A percentile compares a stretch with the other conserved stretches of the same genome.
Evolutionary conservation across 2,888 invertebrate species (phyloP).

Genomic region (Leucophenga maculata): DNA sequence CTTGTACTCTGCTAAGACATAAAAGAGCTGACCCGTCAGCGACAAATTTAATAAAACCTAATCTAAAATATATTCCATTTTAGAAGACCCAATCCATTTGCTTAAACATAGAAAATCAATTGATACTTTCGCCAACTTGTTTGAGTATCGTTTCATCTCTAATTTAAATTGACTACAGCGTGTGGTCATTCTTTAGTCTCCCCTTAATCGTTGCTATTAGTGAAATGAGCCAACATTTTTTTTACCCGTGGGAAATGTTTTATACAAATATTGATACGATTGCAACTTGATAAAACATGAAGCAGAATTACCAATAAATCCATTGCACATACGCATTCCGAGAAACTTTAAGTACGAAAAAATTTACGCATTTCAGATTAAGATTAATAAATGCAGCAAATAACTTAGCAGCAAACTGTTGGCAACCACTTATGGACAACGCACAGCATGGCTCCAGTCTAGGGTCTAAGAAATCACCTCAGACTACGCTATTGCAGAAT

Average conservation of each 20-base stretch:
- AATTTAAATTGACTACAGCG: not conserved
- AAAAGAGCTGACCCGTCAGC: too few species aligned
- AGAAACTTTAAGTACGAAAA: not conserved
- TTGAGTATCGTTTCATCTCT: too few species aligned
- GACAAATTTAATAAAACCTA: too few species aligned
- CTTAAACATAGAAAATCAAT: too few species aligned
- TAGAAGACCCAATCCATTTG: too few species aligned
- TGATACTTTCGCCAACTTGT: too few species aligned
- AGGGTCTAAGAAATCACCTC: not conserved
- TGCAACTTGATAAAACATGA: not conserved
- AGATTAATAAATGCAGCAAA: not conserved
- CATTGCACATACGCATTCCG: not conserved
- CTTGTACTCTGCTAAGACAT: too few species aligned
- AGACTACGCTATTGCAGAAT: too few species aligned
- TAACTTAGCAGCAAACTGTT: not conserved
- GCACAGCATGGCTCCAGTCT: conserved; percentile 13
- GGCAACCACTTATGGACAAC: not conserved
- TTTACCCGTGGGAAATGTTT: conserved; percentile 53
- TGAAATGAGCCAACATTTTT: conserved; percentile 35
- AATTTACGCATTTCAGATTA: not conserved
- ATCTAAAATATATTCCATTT: too few species aligned
- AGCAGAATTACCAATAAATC: not conserved
- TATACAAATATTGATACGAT: conserved; percentile 26
- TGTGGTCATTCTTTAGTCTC: not conserved
- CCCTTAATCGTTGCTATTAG: too few species aligned